phyloP scores from a whole-genome alignment of 2,113 vertebrate species.

The Megatriorchis doriae region DNA sequence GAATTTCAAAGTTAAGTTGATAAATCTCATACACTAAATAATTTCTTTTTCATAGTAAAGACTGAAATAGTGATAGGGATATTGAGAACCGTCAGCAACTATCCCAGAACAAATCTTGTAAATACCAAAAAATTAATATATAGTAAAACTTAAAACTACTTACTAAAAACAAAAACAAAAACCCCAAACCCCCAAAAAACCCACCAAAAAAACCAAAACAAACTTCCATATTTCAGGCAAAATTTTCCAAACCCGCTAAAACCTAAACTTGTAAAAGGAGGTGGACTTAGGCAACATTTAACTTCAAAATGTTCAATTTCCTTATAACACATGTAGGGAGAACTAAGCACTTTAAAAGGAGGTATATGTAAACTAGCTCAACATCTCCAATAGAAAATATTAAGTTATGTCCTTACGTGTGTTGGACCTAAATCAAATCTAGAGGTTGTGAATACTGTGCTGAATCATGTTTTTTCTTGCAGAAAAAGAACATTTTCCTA shows the following conservation, averaged over 20 bases:
- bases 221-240: not conserved
- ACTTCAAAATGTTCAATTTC: not conserved
- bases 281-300: not conserved
- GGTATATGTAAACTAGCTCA: not conserved
- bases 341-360: not conserved
- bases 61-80: not conserved
- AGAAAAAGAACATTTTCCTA: not conserved
- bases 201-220: not conserved
- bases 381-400: not conserved
- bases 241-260: not conserved
- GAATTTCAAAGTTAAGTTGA: not conserved
- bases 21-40: not conserved
- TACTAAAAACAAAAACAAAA: too few relatives aligned
- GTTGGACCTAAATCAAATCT: not conserved
- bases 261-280: not conserved
- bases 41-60: not conserved
- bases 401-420: not conserved
- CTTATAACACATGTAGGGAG: not conserved
- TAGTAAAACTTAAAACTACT: not conserved
- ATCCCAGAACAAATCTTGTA: not conserved
- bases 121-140: not conserved
- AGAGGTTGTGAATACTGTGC: not conserved
- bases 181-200: too few relatives aligned
- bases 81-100: not conserved
- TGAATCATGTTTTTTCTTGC: not conserved